Evolutionary conservation across 2,797 vertebrate genomes (phyloP), one percentile per base, ranked within the genome.

Genomic region (Gallinago stenura): DNA sequence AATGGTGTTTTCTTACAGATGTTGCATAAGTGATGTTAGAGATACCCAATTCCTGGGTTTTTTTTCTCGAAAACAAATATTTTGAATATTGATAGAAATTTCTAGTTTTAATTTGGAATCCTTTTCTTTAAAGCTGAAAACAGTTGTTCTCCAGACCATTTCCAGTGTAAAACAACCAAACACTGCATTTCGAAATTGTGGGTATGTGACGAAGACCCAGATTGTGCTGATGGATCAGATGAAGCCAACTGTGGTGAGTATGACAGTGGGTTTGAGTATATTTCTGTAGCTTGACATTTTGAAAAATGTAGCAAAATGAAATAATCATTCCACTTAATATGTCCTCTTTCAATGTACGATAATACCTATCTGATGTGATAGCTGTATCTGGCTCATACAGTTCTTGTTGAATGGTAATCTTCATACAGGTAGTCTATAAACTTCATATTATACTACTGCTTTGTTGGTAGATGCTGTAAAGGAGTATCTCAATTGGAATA

Each of bases 111-210:
- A 91, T 84, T 95, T 96, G 66, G 30, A 18, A 61, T 94, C 28
- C 39, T 97, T 97, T 91, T 82, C 24, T 97, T 95, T 98, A 82
- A 96, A 98, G 98, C 98, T 80, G 98, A 98, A 97, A 98, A 98
- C 97, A 98, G 98, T 97, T 98, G 98, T 68, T 98, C 98, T 87
- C 98, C 98, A 89, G 98, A 98, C 89, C 98, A 98, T 83, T 98
- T 98, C 95, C 98, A 98, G 28, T 98, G 98, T 83, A 98, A 98
- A 98, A 98, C 98, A 28, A 98, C 98, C 37, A 98, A 99, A 95
- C 99, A 99, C 90, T 99, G 99, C 97, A 99, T 99, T 98, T 99
- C 99, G 95, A 99, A 99, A 95, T 98, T 99, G 79, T 99, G 99
- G 99, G 99, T 99, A 22, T 99, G 99, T 91, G 99, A 99, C 26